Base-by-base conservation (phyloP, 2,888 invertebrate genomes). In the Lamellibrachia columna region DNA sequence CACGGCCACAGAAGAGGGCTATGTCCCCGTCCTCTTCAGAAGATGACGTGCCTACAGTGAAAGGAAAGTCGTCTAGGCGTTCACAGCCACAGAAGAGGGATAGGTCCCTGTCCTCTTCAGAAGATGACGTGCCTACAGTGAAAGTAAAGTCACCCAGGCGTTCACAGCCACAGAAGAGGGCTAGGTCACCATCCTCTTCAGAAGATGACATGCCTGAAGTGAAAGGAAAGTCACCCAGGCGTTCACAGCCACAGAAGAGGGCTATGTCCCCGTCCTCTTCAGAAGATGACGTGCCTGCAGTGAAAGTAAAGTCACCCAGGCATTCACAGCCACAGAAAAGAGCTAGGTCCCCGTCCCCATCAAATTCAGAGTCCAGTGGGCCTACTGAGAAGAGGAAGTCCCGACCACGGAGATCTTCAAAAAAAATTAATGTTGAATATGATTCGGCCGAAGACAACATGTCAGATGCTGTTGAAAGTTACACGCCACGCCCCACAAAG, bases 361-460 rank as follows among this genome's bases (percentile, higher is more conserved):
- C 40, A 40, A 40, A 40, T 75, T 75, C 75, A 75, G 75, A 22
- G 15, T 15, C 15, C 15, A 91, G 91, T 52, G 22, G 91, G 53
- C 91, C 91, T 7, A 91, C 91, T 28, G 53, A 53, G 40, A 91
- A 53, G 40, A 52, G 53, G 91, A 91, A 91, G 40, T 53, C 15
- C 53, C 91, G 28, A 90, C 90, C 53, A 90, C 60, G 40, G 92
- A 92, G 55, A 15, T 75, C 75, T 75, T 75, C 75, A 75, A 15
- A 75, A 6, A 22, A 22, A 75, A 6, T 55, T 90, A 75, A 22
- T 2, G 22, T 75, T 75, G 75, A 11, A 11, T 22, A 11, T n/a
- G 22, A 75, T 75, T 75, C 75, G 7, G 75, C 75, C n/a, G 75
- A 60, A 8, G 60, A 22, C 75, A n/a, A 15, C 6, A 75, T 75